Evolutionary conservation across 1,140 invertebrate genomes (phyloP).

Genomic region (Arion vulgaris): DNA sequence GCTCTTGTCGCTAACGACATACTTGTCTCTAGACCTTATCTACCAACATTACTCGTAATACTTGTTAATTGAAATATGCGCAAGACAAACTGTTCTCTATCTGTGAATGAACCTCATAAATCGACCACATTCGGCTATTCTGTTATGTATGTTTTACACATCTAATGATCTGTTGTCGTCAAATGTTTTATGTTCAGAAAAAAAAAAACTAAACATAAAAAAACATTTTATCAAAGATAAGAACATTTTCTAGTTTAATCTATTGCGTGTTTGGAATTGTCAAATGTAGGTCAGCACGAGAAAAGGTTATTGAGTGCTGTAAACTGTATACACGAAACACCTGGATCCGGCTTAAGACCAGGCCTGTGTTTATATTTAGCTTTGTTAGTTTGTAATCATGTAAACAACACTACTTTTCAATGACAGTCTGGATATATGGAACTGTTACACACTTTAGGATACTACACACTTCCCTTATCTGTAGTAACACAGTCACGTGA

Average conservation of each 20-base stretch:
- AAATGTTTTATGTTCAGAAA: too few species aligned
- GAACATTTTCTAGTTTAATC: neutral
- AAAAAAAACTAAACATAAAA: neutral
- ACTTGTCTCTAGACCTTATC: too few species aligned
- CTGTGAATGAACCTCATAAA: too few species aligned
- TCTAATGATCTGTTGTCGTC: too few species aligned
- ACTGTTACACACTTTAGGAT: neutral
- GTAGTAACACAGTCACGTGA: neutral
- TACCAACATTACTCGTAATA: too few species aligned
- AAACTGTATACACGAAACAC: neutral
- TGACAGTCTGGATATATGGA: neutral
- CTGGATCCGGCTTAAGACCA: neutral
- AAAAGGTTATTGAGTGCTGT: neutral
- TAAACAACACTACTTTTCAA: neutral
- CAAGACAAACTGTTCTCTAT: too few species aligned
- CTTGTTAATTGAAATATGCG: too few species aligned
- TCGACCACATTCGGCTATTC: too few species aligned
- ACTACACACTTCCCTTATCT: neutral
- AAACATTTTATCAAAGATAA: neutral
- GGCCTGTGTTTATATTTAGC: constrained; percentile 4
- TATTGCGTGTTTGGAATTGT: neutral
- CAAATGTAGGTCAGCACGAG: neutral
- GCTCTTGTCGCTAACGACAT: too few species aligned
- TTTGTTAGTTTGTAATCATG: neutral
- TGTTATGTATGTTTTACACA: too few species aligned